A percentile compares a stretch with the other conserved stretches of the same genome.
phyloP scores from a whole-genome alignment of 2,797 vertebrate species.

The Furcifer pardalis region DNA sequence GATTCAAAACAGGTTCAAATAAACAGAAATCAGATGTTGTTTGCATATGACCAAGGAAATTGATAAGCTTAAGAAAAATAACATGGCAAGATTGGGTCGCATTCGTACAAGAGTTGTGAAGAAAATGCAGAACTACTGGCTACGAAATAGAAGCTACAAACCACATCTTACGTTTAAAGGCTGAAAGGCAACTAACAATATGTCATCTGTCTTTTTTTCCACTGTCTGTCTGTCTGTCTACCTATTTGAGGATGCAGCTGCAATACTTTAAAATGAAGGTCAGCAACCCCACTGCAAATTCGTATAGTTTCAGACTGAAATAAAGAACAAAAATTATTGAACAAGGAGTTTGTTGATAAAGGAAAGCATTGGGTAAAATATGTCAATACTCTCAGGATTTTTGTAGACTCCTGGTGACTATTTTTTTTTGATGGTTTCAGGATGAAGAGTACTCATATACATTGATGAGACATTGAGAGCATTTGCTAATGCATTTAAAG shows the following conservation, averaged over 20 bases:
- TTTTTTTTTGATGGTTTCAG: not conserved
- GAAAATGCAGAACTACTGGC: constrained; percentile 13
- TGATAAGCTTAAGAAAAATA: constrained; percentile 44
- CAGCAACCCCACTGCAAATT: not conserved
- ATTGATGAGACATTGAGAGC: too few species aligned
- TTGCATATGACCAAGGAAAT: constrained; percentile 26
- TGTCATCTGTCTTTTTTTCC: too few species aligned
- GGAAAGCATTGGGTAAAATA: too few species aligned
- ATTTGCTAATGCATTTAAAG: too few species aligned
- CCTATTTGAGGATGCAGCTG: not conserved
- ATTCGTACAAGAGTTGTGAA: constrained; percentile 20
- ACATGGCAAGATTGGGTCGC: constrained; percentile 11
- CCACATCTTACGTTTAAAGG: not conserved
- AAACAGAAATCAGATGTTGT: constrained; percentile 17
- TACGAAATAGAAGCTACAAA: constrained; percentile 14
- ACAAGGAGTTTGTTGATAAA: not conserved
- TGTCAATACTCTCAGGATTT: too few species aligned
- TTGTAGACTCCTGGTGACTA: not conserved
- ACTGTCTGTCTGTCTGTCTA: not conserved
- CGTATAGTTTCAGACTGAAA: not conserved
- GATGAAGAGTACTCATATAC: not conserved
- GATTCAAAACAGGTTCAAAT: constrained; percentile 43
- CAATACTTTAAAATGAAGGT: not conserved
- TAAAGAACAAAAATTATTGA: not conserved
- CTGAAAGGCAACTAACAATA: not conserved